phyloP scores from a whole-genome alignment of 2,888 invertebrate species.

The Leistus spinibarbis region DNA sequence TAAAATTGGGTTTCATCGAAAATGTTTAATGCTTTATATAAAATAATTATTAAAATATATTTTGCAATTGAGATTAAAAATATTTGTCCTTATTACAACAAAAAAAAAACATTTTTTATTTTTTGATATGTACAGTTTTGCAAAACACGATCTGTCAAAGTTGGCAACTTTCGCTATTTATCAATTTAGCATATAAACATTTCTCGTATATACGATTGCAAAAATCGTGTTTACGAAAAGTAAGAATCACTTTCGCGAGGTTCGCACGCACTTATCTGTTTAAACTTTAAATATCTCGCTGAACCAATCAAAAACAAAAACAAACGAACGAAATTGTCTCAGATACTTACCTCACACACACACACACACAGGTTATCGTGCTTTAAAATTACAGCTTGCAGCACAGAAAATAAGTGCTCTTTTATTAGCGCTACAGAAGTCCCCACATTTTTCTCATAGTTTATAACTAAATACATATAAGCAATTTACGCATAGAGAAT shows the following conservation, averaged over 20 bases:
- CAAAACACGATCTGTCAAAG: slow-evolving; percentile 14
- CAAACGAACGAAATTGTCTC: background rate
- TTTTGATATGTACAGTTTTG: background rate
- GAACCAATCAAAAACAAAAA: background rate
- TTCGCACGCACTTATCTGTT: background rate
- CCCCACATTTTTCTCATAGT: background rate
- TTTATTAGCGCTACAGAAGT: background rate
- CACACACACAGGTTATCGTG: too few relatives aligned
- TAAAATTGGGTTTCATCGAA: too few relatives aligned
- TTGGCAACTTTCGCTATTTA: slow-evolving; percentile 27
- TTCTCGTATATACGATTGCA: background rate
- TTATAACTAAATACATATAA: background rate
- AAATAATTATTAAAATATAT: too few relatives aligned
- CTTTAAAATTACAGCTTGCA: background rate
- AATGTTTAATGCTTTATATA: too few relatives aligned
- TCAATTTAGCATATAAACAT: slow-evolving; percentile 15
- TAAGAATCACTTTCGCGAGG: background rate
- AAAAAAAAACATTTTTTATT: too few relatives aligned
- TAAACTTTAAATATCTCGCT: background rate
- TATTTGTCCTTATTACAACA: too few relatives aligned
- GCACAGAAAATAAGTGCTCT: background rate
- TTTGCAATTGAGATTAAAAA: too few relatives aligned
- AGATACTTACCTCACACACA: too few relatives aligned
- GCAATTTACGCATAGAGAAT: background rate
- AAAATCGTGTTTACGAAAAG: slow-evolving; percentile 9